Base-by-base conservation (phyloP, 53 echinoderm and acorn worm genomes). In the Glandiceps talaboti region DNA sequence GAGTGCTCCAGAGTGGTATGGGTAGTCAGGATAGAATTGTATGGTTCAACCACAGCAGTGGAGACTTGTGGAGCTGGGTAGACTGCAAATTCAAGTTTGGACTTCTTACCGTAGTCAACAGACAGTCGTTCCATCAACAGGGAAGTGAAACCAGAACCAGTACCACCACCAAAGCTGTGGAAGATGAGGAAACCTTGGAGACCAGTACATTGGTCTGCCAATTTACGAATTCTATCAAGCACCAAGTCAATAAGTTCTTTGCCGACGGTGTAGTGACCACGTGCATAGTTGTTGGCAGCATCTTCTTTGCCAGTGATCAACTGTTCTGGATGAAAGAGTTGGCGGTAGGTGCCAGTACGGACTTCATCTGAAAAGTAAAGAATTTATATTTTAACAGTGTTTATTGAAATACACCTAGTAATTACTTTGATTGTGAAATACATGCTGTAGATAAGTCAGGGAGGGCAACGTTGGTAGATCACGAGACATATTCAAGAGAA, bases 301-400 rank as follows among this genome's bases (percentile, higher is more conserved):
- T 89, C 90, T 81, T 89, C 86, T 73, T 89, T 89, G 26, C 90
- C 90, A 0, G 82, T 89, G 80, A 92, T 92, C 89, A 92, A 81
- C 89, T 92, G 92, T 86, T 92, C 92, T 25, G 64, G 64, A 20
- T 45, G 64, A 20, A 45, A 45, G 20, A 45, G 64, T 20, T 45
- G 64, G 20, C 64, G 64, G 64, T 45, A 45, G 6, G 64, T 45
- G 6, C 64, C 64, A 20, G 64, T 45, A 45, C 64, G 64, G 29
- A 92, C 86, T 81, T 92, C 92, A 82, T 92, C 91, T 91, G 45
- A 82, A 76, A 78, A 73, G 27, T 12, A 45, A 45, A 45, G 64
- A 20, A 45, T n/a, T n/a, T n/a, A n/a, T n/a, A n/a, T n/a, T n/a
- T n/a, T n/a, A n/a, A n/a, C n/a, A n/a, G n/a, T n/a, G n/a, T n/a